A percentile compares a stretch with the other conserved stretches of the same genome.
These are phyloP conservation scores for Trematomus loennbergii DNA, from an alignment of 2,113 vertebrate species.

Conservation along the genomic window DNA sequence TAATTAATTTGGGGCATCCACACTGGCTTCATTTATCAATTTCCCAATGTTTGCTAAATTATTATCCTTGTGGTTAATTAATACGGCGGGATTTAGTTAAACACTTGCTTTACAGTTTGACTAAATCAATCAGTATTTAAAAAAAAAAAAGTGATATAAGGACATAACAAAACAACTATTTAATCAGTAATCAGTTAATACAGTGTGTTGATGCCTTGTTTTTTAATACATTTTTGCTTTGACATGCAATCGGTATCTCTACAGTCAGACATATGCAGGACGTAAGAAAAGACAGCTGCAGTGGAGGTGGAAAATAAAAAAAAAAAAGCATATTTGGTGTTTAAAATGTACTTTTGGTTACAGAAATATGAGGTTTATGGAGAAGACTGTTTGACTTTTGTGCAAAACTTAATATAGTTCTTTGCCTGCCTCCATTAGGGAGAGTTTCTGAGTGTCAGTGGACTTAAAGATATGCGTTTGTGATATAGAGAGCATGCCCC, in stretches of 20 bases:
- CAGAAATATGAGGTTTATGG: slow-evolving; percentile 2
- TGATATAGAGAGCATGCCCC: neutral
- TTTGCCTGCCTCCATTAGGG: slow-evolving; percentile 6
- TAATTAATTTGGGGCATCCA: slow-evolving; percentile 44
- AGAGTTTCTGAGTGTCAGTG: neutral
- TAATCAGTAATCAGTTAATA: too few species aligned
- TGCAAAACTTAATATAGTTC: slow-evolving; percentile 27
- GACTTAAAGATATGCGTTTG: neutral
- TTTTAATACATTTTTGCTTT: neutral
- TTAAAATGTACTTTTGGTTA: neutral
- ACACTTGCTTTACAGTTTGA: neutral
- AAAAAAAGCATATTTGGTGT: slow-evolving; percentile 5
- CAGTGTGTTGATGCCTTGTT: neutral
- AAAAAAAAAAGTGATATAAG: neutral
- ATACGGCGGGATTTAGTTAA: neutral
- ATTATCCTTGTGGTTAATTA: slow-evolving; percentile 14
- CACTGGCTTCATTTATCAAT: slow-evolving; percentile 28
- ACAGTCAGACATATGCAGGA: neutral
- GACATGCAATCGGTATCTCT: neutral
- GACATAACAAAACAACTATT: too few species aligned
- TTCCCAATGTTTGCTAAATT: slow-evolving; percentile 21
- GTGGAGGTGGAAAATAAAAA: slow-evolving; percentile 25
- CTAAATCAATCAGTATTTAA: neutral
- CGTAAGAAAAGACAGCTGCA: slow-evolving; percentile 16
- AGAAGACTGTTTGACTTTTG: slow-evolving; percentile 28